Percentiles rank a stretch among this genome's conserved stretches.
phyloP scores from a whole-genome alignment of 2,797 vertebrate species.

The Zenarchopterus dispar region DNA sequence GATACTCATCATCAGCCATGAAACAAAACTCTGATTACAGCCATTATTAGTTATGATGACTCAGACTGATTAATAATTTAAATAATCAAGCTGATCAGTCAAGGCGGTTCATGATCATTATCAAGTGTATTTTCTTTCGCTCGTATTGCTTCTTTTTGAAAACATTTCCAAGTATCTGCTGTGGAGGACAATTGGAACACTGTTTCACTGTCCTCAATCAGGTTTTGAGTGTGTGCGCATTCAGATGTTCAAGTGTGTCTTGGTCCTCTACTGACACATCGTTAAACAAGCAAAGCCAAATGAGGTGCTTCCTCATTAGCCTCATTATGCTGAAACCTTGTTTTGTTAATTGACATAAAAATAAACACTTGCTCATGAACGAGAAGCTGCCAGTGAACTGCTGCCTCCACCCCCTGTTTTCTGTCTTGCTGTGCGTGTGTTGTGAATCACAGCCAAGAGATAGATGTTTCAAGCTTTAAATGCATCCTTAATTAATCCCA shows the following conservation, averaged over 20 bases:
- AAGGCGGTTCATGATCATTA: constrained; percentile 20
- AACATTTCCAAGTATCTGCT: not conserved
- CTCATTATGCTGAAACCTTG: constrained; percentile 71
- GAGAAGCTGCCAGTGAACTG: constrained; percentile 58
- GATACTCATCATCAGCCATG: constrained; percentile 66
- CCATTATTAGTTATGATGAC: constrained; percentile 68
- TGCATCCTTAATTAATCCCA: constrained; percentile 22
- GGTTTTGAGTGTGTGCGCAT: not conserved
- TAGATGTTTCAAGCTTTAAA: constrained; percentile 23
- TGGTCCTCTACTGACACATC: constrained; percentile 45
- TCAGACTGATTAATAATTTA: constrained; percentile 67
- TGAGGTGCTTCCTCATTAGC: constrained; percentile 68
- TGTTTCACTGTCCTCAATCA: not conserved
- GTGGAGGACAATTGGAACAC: not conserved
- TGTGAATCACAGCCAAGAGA: constrained; percentile 28
- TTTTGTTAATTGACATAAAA: constrained; percentile 77
- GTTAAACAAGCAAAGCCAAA: constrained; percentile 61
- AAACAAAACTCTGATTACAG: constrained; percentile 69
- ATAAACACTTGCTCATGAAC: constrained; percentile 71
- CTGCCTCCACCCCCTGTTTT: constrained; percentile 35
- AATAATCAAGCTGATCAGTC: constrained; percentile 60
- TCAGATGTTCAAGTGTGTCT: constrained; percentile 10
- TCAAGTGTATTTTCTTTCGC: constrained; percentile 9
- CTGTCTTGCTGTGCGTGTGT: constrained; percentile 5
- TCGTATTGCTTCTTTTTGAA: not conserved